Percentiles rank a stretch among this genome's conserved stretches.
These are phyloP conservation scores for Ascaphus truei DNA, from an alignment of 2,113 vertebrate species.

Conservation along the genomic window DNA sequence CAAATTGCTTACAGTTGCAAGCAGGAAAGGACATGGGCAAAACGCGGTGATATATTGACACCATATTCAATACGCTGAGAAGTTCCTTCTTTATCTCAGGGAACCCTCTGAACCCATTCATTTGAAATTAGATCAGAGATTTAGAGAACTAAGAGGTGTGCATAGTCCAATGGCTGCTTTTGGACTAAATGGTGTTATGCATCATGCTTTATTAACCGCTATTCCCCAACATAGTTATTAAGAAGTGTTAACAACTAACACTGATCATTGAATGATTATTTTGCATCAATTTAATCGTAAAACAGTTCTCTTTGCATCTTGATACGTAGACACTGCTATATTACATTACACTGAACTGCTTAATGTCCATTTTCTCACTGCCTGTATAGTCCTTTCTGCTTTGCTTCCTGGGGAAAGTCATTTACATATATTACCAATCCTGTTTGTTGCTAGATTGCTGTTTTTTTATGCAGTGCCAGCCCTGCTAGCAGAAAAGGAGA, in stretches of 20 bases:
- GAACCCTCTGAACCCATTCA: too few species aligned
- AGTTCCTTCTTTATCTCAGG: too few species aligned
- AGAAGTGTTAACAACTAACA: not conserved
- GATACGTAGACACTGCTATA: not conserved
- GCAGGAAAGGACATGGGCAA: too few species aligned
- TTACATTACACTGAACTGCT: not conserved
- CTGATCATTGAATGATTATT: not conserved
- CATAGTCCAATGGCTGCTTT: too few species aligned
- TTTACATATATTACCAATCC: not conserved
- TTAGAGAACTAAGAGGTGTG: too few species aligned
- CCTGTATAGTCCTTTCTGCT: not conserved
- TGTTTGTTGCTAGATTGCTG: not conserved
- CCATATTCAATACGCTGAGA: too few species aligned
- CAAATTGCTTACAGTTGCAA: too few species aligned
- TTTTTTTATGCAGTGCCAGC: not conserved
- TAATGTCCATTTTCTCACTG: not conserved
- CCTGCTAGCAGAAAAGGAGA: not conserved
- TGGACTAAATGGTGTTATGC: too few species aligned
- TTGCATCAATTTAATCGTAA: not conserved
- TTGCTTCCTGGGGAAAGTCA: not conserved
- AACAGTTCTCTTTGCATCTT: not conserved
- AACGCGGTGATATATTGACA: too few species aligned
- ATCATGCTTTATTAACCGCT: conserved; percentile 2
- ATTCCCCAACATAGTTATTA: not conserved
- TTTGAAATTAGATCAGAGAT: too few species aligned